Conservation (phyloP, 2,888 invertebrate species). For the Acanthosepion lycidas region DNA sequence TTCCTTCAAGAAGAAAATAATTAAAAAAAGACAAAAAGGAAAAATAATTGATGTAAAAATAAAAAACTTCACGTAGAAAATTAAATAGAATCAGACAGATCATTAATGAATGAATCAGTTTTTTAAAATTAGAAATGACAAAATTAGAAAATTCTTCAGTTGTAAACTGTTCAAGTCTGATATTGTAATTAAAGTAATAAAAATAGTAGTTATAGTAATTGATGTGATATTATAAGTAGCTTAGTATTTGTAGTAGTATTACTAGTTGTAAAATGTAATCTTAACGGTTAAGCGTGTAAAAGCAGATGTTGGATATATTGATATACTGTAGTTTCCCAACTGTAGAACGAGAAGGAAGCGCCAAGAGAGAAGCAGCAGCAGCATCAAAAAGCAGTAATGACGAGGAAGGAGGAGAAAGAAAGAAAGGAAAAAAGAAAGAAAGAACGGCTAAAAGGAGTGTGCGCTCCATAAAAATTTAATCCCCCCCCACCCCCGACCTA, state of each 20-base stretch:
- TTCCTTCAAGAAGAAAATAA: neutral
- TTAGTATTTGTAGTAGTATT: neutral
- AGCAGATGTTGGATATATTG: neutral
- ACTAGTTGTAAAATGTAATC: neutral
- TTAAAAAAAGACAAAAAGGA: neutral
- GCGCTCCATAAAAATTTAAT: neutral
- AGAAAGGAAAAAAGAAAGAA: neutral
- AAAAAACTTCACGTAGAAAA: neutral
- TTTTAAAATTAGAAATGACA: neutral
- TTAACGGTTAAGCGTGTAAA: neutral
- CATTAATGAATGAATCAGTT: neutral
- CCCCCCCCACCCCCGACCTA: neutral
- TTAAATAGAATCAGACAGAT: neutral
- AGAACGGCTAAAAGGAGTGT: neutral
- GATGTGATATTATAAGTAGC: neutral
- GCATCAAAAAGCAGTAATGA: neutral
- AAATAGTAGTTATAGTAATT: neutral
- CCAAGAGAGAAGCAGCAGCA: neutral
- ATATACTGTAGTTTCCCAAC: neutral
- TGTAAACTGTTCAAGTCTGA: neutral
- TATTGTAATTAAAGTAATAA: neutral
- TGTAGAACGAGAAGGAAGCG: neutral
- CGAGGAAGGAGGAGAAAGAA: neutral
- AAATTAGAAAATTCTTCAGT: neutral
- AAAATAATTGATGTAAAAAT: neutral